Conservation (phyloP, 2,113 vertebrate genomes). For the Irena cyanogastra region DNA sequence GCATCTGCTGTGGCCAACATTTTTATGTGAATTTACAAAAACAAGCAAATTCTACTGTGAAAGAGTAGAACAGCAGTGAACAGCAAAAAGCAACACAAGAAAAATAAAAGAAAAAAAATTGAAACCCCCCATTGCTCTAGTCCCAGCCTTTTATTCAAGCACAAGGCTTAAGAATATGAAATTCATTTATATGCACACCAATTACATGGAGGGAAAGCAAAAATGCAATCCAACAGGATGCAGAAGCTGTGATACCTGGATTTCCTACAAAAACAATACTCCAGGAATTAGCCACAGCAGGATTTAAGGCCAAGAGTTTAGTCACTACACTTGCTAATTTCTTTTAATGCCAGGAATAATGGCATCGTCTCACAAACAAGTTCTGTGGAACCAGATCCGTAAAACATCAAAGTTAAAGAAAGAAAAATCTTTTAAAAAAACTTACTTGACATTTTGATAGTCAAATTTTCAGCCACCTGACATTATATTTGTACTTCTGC, state of each 20-base stretch:
- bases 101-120: not conserved
- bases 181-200: not conserved
- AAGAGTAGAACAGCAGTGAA: not conserved
- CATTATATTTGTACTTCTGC: constrained; percentile 77
- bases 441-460: constrained; percentile 88
- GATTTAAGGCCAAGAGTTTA: not conserved
- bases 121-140: not conserved
- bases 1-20: not conserved
- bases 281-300: not conserved
- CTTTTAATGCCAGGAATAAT: not conserved
- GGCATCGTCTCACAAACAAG: not conserved
- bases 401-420: not conserved
- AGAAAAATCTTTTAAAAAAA: not conserved
- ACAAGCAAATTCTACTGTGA: not conserved
- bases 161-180: not conserved
- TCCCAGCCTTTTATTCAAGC: not conserved
- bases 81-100: not conserved
- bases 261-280: not conserved
- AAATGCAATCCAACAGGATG: not conserved
- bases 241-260: not conserved
- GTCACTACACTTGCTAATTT: not conserved
- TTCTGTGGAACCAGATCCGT: not conserved
- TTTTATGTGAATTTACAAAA: not conserved
- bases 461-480: constrained; percentile 76
- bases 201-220: not conserved